Evolutionary conservation across 2,888 invertebrate genomes (phyloP).

Genomic region (Torymus texanus): DNA sequence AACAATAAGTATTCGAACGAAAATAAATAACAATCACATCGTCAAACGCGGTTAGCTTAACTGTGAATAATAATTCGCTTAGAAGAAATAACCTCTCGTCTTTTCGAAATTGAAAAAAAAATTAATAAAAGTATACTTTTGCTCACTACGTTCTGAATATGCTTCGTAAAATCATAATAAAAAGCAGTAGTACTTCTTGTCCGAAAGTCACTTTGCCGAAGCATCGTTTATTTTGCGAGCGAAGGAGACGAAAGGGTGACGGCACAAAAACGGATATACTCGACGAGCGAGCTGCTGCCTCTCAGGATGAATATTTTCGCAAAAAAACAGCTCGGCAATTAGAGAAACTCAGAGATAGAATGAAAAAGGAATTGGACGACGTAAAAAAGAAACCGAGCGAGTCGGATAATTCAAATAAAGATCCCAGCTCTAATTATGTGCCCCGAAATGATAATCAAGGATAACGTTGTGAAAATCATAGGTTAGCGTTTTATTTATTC

Average conservation of each 20-base stretch:
- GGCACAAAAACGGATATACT: slow-evolving; percentile 69
- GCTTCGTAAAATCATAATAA: slow-evolving; percentile 17
- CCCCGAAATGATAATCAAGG: no score
- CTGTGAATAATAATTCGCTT: no score
- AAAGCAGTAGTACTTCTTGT: neutral
- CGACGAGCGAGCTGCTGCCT: slow-evolving; percentile 67
- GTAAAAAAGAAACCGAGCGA: no score
- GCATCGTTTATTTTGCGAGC: slow-evolving; percentile 60
- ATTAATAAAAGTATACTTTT: neutral
- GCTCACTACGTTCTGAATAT: neutral
- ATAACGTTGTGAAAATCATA: no score
- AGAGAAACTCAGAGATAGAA: slow-evolving; percentile 58
- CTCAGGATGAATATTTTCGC: slow-evolving; percentile 69
- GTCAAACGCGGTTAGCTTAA: no score
- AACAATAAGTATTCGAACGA: no score
- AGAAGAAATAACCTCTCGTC: neutral
- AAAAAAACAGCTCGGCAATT: slow-evolving; percentile 66
- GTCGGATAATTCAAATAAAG: no score
- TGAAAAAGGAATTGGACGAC: slow-evolving; percentile 17
- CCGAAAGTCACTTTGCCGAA: neutral
- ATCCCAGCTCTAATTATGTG: no score
- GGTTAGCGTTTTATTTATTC: no score
- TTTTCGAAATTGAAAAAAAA: neutral
- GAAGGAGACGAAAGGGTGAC: slow-evolving; percentile 66
- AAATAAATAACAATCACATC: no score